A percentile compares a stretch with the other conserved stretches of the same genome.
Evolutionary conservation across 2,113 vertebrate species (phyloP).

Genomic region (Emydocephalus ijimae): DNA sequence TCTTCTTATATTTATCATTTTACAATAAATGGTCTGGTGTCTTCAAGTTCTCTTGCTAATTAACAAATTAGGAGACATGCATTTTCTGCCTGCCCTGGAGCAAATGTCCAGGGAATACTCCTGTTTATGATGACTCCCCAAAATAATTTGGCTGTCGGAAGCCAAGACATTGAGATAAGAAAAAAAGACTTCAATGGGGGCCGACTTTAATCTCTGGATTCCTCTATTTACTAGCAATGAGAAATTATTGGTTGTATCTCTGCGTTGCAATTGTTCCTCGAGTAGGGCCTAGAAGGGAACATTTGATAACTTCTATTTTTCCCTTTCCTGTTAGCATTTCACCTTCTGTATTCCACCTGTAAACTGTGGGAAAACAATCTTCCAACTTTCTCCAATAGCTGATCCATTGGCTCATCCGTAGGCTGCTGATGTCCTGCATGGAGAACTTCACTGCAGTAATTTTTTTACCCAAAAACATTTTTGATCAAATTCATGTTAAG

Average conservation of each 20-base stretch:
- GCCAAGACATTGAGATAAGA: neutral
- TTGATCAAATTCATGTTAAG: neutral
- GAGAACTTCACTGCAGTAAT: neutral
- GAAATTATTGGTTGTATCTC: neutral
- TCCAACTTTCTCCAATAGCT: neutral
- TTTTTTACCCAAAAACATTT: neutral
- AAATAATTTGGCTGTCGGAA: neutral
- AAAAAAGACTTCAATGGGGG: neutral
- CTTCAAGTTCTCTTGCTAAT: constrained; percentile 19
- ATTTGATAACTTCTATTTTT: neutral
- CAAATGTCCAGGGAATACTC: neutral
- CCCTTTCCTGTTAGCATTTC: neutral
- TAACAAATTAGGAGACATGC: neutral
- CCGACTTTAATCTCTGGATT: neutral
- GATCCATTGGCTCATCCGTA: neutral
- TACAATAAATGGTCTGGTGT: neutral
- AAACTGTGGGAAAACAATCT: neutral
- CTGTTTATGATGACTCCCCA: neutral
- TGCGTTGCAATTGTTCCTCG: neutral
- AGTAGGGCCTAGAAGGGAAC: neutral
- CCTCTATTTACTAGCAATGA: neutral
- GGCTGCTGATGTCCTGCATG: neutral
- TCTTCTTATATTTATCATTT: constrained; percentile 16
- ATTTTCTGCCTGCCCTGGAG: neutral
- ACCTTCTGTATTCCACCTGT: neutral